Base-by-base conservation (phyloP, 1,140 invertebrate species). In the Zaprionus vittiger region DNA sequence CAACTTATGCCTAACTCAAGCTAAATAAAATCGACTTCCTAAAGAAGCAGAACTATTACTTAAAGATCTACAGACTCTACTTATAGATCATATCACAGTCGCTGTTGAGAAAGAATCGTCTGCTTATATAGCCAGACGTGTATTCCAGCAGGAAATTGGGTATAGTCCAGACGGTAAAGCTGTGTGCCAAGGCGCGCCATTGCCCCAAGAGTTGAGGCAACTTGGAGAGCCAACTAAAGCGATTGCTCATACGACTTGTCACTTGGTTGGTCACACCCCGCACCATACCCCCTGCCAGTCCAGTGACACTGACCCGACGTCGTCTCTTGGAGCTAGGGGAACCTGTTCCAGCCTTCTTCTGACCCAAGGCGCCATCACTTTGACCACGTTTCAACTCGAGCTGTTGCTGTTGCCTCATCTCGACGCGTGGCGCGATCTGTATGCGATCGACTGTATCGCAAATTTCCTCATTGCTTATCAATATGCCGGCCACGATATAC, bases 1-100 rank as follows among this genome's bases (percentile, higher is more conserved):
- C 64, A 55, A 56, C 76, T 55, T 70, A 55, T 63, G 41, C 14
- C n/a, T 28, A 62, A 62, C 14, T 60, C 54, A 28, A 87, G 72
- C 79, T 83, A 76, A 83, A 77, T 55, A 73, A 73, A 80, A 59
- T 68, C 64, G 56, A 64, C 55, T 69, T 69, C 66, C 68, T 60
- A 24, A 17, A 12, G 20, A 24, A 5, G 20, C 12, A 24, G 9
- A 11, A 14, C n/a, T 2, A 14, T 22, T 28, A n/a, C 12, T 31
- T 28, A 28, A 28, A 28, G 6, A 28, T 28, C 26, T 28, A 28
- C 26, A 28, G 28, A 37, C 37, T 26, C 62, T 86, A 91, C 67
- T 92, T 92, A 71, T 92, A 92, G 71, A 92, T 92, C 75, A 92
- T 61, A 92, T 92, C 91, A 92, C 91, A 92, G 85, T 92, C 91